Base-by-base conservation (phyloP, 2,888 invertebrate genomes). In the Polylopha cassiicola region DNA sequence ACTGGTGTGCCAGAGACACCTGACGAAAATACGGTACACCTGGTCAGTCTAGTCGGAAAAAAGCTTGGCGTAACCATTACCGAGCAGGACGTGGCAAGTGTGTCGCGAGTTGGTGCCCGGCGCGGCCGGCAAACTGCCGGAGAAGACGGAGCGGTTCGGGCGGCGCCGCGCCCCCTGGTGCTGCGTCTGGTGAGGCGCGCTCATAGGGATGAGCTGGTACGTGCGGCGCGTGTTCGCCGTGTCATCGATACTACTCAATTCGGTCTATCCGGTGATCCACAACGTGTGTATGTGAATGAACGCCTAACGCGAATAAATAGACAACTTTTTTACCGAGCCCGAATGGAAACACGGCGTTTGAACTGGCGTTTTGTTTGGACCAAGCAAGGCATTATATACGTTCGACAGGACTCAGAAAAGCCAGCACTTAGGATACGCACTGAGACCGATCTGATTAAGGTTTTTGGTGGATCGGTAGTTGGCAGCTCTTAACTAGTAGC, bases 271-370 rank as follows among this genome's bases (percentile, higher is more conserved):
- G 24, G 27, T 4, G 17, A 9, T 5, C 22, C 22, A 1, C n/a
- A 17, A 0, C 22, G 30, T 3, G 8, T 27, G 6, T 30, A 36
- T 11, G 5, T 38, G 1, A 38, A 42, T 17, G 45, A 45, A 22
- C 41, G 37, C 3, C 30, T 45, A 1, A 41, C 45, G 1, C 10
- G 15, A 4, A 1, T 2, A 0, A 44, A 44, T 10, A 23, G 37
- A n/a, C 13, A 23, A 9, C 20, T 44, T 4, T 44, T 44, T 8
- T 20, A 17, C 6, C 9, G 26, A 6, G 22, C 31, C 0, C 20
- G 39, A 2, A 8, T 23, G 15, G 30, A 15, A 9, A 18, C 28
- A n/a, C 17, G 23, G 3, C n/a, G 6, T 9, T 26, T 6, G 2
- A 2, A 17, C 2, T 39, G 18, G 18, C 26, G 21, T 4, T 39